Conservation (phyloP, 2,113 vertebrate genomes). For the Tenebrosternarchus preto region DNA sequence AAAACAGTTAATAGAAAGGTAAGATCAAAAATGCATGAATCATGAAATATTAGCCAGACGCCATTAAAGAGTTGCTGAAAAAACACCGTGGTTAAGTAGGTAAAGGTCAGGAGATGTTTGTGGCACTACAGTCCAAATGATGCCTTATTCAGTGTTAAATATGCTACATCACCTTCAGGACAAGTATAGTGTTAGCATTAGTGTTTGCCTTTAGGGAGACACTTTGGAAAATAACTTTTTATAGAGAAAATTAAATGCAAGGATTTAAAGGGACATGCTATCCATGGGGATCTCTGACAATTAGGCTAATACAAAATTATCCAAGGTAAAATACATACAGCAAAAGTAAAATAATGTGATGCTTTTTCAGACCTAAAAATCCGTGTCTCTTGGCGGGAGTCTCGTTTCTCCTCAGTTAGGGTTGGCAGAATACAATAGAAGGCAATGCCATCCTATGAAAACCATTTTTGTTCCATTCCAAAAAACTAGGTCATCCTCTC, state of each 20-base stretch:
- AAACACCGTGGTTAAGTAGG: constrained; percentile 56
- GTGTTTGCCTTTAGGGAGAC: constrained; percentile 48
- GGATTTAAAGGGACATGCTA: constrained; percentile 37
- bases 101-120: constrained; percentile 8
- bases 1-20: constrained; percentile 67
- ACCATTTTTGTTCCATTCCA: constrained; percentile 81
- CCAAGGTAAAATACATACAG: constrained; percentile 42
- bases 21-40: constrained; percentile 67
- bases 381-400: constrained; percentile 63
- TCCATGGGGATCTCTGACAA: constrained; percentile 46
- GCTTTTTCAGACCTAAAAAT: constrained; percentile 66
- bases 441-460: constrained; percentile 77
- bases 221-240: constrained; percentile 51
- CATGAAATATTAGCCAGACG: constrained; percentile 51
- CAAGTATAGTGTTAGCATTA: constrained; percentile 40
- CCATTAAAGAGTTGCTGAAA: constrained; percentile 68
- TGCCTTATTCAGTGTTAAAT: constrained; percentile 31
- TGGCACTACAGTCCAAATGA: constrained; percentile 19
- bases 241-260: constrained; percentile 45
- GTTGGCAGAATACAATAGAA: constrained; percentile 69
- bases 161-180: constrained; percentile 36
- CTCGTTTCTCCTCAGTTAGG: constrained; percentile 65
- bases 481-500: constrained; percentile 87
- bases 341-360: constrained; percentile 61
- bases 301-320: constrained; percentile 52